A percentile compares a stretch with the other conserved stretches of the same genome.
These are phyloP conservation scores for Ornithorhynchus anatinus DNA, from an alignment of 2,113 vertebrate genomes.

Conservation along the genomic window DNA sequence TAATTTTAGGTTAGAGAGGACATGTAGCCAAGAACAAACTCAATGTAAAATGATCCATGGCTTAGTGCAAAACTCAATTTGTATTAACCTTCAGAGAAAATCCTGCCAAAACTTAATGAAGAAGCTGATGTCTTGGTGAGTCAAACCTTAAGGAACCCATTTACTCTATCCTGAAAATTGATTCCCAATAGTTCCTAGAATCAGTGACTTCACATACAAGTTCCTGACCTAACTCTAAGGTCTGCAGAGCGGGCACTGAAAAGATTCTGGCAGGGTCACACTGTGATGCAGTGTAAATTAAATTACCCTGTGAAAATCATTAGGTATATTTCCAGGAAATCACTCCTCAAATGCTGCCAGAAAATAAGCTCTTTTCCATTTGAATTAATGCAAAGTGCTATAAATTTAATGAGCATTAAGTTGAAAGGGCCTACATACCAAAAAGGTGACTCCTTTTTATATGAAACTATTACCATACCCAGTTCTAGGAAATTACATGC, in stretches of 20 bases:
- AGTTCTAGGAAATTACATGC: slow-evolving; percentile 37
- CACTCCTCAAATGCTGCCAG: background rate
- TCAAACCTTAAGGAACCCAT: slow-evolving; percentile 36
- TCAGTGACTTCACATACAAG: no score
- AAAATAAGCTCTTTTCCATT: slow-evolving; percentile 23
- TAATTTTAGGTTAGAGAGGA: slow-evolving; percentile 54
- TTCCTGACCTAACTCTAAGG: background rate
- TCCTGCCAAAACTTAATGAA: slow-evolving; percentile 57
- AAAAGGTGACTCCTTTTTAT: slow-evolving; percentile 17
- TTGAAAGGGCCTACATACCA: background rate
- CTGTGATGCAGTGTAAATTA: background rate
- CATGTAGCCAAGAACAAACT: slow-evolving; percentile 41
- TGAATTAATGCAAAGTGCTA: slow-evolving; percentile 17
- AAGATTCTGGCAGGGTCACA: background rate
- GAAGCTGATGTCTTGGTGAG: slow-evolving; percentile 40
- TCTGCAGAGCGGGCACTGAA: slow-evolving; percentile 11
- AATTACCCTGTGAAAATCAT: slow-evolving; percentile 20
- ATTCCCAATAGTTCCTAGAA: no score
- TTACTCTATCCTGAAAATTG: slow-evolving; percentile 34
- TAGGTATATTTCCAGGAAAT: background rate
- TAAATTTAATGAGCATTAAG: slow-evolving; percentile 6
- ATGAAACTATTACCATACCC: slow-evolving; percentile 21
- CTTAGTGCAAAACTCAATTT: slow-evolving; percentile 66
- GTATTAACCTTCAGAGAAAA: slow-evolving; percentile 65
- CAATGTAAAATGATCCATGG: slow-evolving; percentile 61